phyloP scores from a whole-genome alignment of 64 coral and sea anemone genomes.

The Pachyseris speciosa region DNA sequence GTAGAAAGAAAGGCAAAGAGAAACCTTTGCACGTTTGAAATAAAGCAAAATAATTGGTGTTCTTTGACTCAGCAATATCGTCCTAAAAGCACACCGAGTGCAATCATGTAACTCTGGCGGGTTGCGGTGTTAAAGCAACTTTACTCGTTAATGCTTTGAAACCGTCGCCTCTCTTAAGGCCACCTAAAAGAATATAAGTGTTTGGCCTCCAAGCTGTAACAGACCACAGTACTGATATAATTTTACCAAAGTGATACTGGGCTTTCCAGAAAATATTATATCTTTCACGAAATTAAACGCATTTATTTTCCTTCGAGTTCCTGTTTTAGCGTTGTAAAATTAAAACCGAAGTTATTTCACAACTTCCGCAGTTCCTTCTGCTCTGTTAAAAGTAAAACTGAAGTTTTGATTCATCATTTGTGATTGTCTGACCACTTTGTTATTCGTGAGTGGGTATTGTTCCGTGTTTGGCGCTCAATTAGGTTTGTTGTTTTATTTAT shows the following conservation, averaged over 20 bases:
- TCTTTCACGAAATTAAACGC: neutral
- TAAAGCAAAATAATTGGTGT: too few relatives aligned
- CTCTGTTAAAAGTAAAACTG: neutral
- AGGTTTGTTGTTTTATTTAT: neutral
- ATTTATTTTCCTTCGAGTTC: neutral
- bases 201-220: neutral
- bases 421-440: neutral
- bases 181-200: neutral
- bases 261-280: neutral
- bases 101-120: too few relatives aligned
- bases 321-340: neutral
- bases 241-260: neutral
- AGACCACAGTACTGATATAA: neutral
- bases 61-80: too few relatives aligned
- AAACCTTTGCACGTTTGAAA: neutral
- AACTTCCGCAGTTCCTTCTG: neutral
- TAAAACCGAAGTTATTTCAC: neutral
- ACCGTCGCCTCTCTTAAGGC: neutral
- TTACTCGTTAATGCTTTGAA: too few relatives aligned
- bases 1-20: neutral
- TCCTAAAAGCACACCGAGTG: too few relatives aligned
- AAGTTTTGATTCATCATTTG: neutral
- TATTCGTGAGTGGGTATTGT: neutral
- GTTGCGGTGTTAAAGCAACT: too few relatives aligned
- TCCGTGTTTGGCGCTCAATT: neutral